Conservation (phyloP, 2,113 vertebrate genomes). For the Ranitomeya imitator region DNA sequence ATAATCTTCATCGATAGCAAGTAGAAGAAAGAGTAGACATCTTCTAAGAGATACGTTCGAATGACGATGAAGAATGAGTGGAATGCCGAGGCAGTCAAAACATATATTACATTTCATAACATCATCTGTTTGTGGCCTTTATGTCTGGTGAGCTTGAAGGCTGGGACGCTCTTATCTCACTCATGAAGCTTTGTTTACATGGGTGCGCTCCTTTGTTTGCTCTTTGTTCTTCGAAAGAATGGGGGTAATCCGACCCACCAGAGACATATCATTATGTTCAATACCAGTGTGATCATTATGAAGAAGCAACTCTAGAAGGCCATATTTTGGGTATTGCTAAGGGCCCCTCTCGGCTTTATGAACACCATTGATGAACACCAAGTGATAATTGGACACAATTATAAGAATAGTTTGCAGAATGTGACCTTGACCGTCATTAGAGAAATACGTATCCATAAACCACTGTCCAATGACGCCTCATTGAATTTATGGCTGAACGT, state of each 20-base stretch:
- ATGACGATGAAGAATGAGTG: background rate
- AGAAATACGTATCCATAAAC: background rate
- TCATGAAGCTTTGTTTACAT: constrained; percentile 5
- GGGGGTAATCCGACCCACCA: background rate
- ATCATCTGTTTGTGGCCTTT: constrained; percentile 15
- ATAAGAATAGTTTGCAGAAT: background rate
- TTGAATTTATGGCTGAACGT: background rate
- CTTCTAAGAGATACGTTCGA: background rate
- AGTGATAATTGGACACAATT: background rate
- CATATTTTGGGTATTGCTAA: background rate
- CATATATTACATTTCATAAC: background rate
- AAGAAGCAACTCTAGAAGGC: background rate
- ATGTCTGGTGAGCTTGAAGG: constrained; percentile 4
- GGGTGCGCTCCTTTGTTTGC: background rate
- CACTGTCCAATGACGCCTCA: background rate
- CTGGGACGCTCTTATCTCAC: background rate
- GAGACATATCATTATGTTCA: background rate
- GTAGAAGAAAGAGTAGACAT: background rate
- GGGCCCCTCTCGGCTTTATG: background rate
- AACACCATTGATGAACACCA: background rate
- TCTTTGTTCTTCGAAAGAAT: constrained; percentile 22
- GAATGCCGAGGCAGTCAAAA: constrained; percentile 9
- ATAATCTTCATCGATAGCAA: background rate
- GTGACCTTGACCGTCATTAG: background rate
- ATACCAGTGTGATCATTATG: background rate